Evolutionary conservation across 2,888 invertebrate species (phyloP), one percentile per base, ranked within the genome.

Genomic region (Plutella xylostella): DNA sequence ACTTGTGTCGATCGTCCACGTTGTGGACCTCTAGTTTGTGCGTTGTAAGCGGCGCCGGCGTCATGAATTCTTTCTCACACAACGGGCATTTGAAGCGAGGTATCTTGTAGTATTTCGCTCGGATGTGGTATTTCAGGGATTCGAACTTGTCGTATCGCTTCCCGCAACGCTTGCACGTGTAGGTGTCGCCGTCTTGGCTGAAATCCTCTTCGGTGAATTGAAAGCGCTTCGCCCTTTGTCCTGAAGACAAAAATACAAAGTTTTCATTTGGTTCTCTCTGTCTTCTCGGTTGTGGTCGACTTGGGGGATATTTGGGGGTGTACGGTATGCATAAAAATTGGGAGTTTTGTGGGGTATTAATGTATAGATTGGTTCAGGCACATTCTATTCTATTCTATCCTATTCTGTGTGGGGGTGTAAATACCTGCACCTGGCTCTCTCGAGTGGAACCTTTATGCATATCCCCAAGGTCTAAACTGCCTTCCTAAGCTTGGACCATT

Each of bases 1-100:
- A 82, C 3, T 71, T 63, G 46, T 65, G 61, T 3, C 79, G 55
- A 0, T 77, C 73, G 35, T 80, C 80, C 0, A 79, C 53, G 2
- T 65, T 56, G 33, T 80, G 80, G 0, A 49, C 63, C 22, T 71
- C 58, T 0, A 74, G 48, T 31, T 78, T 78, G 53, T 80, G 80
- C 0, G 64, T 48, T 0, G 68, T 68, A 1, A 69, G 54, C 0
- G 68, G 68, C 0, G 73, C 65, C 0, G 58, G 53, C 0, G 74
- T 74, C 67, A 68, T 67, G 50, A 75, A 74, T 4, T 54, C 56
- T 28, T 64, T 59, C 1, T 48, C 45, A 48, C 77, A 77, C 14
- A 62, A 54, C 0, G 61, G 50, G 31, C 77, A 78, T 0, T 30
- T 33, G 49, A 52, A 68, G 15, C 58, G 54, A 0, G 71, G 62